Conservation (phyloP, 2,888 invertebrate genomes). For the Onthophagus sagittarius region DNA sequence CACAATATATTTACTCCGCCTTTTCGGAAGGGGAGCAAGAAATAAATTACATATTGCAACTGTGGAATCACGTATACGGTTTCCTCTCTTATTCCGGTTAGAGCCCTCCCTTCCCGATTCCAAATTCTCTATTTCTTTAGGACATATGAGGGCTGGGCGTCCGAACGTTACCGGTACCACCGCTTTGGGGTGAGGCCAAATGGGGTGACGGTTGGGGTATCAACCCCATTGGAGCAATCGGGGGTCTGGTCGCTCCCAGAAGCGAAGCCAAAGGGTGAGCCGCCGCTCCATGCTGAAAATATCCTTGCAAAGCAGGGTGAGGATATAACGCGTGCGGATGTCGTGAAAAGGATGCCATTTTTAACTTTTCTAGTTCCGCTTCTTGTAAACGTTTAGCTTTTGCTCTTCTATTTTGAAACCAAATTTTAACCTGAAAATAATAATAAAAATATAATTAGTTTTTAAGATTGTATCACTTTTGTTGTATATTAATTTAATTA, state of each 20-base stretch:
- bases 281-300: conserved; percentile 58
- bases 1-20: conserved; percentile 8
- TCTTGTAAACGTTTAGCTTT: conserved; percentile 97
- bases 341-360: conserved; percentile 69
- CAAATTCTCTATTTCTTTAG: conserved; percentile 29
- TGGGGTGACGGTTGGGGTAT: conserved; percentile 50
- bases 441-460: too few relatives aligned
- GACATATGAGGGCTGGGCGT: conserved; percentile 47
- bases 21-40: not conserved
- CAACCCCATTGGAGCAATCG: conserved; percentile 46
- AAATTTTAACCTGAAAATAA: conserved; percentile 57
- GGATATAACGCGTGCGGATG: conserved; percentile 60
- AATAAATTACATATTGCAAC: conserved; percentile 15
- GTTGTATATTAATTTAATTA: too few relatives aligned
- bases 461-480: too few relatives aligned
- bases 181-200: conserved; percentile 47
- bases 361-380: conserved; percentile 87
- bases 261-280: conserved; percentile 55
- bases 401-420: conserved; percentile 78
- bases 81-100: not conserved
- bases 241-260: conserved; percentile 46
- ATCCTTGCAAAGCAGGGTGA: conserved; percentile 59
- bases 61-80: conserved; percentile 11
- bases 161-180: conserved; percentile 34
- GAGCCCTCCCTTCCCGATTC: not conserved